These are phyloP conservation scores for Gambusia holbrooki DNA, from an alignment of 2,113 vertebrate genomes.

Conservation along the genomic window DNA sequence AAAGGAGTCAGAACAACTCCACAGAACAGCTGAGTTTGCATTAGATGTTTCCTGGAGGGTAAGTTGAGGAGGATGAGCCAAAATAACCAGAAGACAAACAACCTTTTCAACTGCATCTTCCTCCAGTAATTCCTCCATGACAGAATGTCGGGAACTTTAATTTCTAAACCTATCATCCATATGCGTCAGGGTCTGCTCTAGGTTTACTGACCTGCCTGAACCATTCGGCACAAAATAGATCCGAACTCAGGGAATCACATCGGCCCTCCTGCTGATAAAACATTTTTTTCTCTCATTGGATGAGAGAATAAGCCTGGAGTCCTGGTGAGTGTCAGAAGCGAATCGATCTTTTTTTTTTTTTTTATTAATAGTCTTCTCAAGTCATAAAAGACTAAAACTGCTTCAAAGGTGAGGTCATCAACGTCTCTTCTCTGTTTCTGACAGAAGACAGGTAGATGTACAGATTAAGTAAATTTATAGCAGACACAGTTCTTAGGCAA, in stretches of 20 bases:
- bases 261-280: slow-evolving; percentile 24
- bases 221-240: background rate
- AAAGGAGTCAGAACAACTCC: background rate
- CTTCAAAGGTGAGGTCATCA: background rate
- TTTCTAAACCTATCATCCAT: background rate
- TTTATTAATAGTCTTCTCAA: background rate
- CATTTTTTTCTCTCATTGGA: slow-evolving; percentile 3
- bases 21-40: slow-evolving; percentile 3
- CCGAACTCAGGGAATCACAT: background rate
- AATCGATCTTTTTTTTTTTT: background rate
- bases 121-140: background rate
- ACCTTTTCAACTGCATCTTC: background rate
- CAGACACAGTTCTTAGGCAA: background rate
- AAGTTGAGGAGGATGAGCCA: background rate
- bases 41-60: slow-evolving; percentile 1
- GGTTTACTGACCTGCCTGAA: background rate
- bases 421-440: background rate
- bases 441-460: background rate
- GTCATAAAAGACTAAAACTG: background rate
- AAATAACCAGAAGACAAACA: slow-evolving; percentile 19
- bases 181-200: slow-evolving; percentile 13
- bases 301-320: background rate
- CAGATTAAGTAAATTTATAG: background rate
- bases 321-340: slow-evolving; percentile 4
- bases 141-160: background rate